Conservation (phyloP, 2,113 vertebrate genomes). For the Heteronetta atricapilla region DNA sequence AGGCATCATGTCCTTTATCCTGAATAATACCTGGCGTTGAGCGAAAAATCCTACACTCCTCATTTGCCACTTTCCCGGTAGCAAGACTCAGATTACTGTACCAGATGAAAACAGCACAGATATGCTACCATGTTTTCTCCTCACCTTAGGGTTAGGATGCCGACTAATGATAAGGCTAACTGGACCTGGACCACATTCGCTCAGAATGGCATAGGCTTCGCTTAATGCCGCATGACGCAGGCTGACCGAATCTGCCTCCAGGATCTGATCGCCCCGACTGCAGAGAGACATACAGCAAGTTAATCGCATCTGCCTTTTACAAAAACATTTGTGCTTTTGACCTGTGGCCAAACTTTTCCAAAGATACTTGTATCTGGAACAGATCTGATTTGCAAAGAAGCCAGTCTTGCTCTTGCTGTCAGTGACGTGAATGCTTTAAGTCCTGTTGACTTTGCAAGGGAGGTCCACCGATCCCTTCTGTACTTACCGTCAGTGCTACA, state of each 20-base stretch:
- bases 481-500: background rate
- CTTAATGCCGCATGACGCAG: conserved; percentile 90
- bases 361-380: background rate
- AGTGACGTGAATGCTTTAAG: background rate
- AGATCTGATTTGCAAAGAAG: background rate
- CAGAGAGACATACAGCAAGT: background rate
- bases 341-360: background rate
- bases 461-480: background rate
- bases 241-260: conserved; percentile 93
- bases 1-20: background rate
- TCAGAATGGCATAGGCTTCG: conserved; percentile 93
- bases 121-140: background rate
- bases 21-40: background rate
- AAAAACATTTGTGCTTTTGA: background rate
- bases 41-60: background rate
- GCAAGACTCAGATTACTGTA: background rate
- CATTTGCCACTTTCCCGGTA: background rate
- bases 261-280: conserved; percentile 94
- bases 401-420: background rate
- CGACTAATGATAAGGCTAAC: conserved; percentile 94
- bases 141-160: conserved; percentile 94
- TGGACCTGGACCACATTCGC: conserved; percentile 92
- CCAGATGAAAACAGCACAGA: background rate
- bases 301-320: background rate
- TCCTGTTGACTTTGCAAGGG: background rate